phyloP scores from a whole-genome alignment of 2,888 invertebrate species.

The Ophioninae sp. region DNA sequence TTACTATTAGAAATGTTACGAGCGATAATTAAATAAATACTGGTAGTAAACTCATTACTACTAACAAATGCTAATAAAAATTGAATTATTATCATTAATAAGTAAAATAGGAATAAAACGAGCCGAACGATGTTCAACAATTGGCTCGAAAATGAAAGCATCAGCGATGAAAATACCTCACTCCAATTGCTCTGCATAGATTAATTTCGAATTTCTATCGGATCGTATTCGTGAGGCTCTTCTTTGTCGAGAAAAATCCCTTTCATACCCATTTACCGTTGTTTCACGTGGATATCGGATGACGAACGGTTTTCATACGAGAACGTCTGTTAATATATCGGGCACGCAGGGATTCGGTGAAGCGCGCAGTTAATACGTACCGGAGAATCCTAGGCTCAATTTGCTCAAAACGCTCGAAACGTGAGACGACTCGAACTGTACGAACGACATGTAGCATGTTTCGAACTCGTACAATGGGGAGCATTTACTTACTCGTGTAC shows the following conservation, averaged over 20 bases:
- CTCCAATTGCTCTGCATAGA: slow-evolving; percentile 26
- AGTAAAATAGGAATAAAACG: background rate
- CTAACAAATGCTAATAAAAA: too few relatives aligned
- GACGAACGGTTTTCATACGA: slow-evolving; percentile 52
- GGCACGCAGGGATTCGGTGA: slow-evolving; percentile 49
- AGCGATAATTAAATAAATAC: too few relatives aligned
- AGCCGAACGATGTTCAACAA: background rate
- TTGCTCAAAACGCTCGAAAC: slow-evolving; percentile 61
- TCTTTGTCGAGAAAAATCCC: slow-evolving; percentile 52
- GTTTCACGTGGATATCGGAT: slow-evolving; percentile 60
- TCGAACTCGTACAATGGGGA: slow-evolving; percentile 29
- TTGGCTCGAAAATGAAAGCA: background rate
- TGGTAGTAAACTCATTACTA: too few relatives aligned
- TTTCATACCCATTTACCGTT: slow-evolving; percentile 53
- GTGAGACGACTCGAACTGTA: slow-evolving; percentile 57
- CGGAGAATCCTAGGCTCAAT: slow-evolving; percentile 43
- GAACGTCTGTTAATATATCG: slow-evolving; percentile 53
- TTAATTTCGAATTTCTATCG: slow-evolving; percentile 33
- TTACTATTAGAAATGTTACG: too few relatives aligned
- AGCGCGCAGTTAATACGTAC: slow-evolving; percentile 38
- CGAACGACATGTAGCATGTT: slow-evolving; percentile 48
- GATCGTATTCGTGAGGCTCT: slow-evolving; percentile 21
- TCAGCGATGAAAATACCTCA: slow-evolving; percentile 20
- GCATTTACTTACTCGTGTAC: slow-evolving; percentile 59
- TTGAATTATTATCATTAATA: too few relatives aligned